These are phyloP conservation scores for Melanostoma scalare DNA, from an alignment of 2,888 invertebrate species.

Conservation along the genomic window DNA sequence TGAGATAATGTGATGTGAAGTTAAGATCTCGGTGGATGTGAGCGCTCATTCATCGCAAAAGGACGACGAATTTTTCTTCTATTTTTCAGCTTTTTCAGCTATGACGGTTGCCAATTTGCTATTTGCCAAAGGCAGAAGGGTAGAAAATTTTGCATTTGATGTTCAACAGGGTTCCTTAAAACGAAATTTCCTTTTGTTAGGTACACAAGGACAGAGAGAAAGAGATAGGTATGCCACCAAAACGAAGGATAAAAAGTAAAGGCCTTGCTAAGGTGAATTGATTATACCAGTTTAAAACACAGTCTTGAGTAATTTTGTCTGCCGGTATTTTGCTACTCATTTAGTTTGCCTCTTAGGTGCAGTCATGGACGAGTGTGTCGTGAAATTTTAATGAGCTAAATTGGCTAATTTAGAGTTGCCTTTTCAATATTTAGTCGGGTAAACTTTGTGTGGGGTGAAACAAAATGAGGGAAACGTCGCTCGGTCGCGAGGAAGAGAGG, in stretches of 20 bases:
- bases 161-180: slow-evolving; percentile 41
- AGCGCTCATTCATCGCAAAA: slow-evolving; percentile 9
- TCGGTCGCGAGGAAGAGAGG: too few relatives aligned
- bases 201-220: background rate
- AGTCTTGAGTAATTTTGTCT: slow-evolving; percentile 6
- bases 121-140: slow-evolving; percentile 53
- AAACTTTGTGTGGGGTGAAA: too few relatives aligned
- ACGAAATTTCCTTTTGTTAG: background rate
- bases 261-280: slow-evolving; percentile 48
- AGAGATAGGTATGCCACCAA: background rate
- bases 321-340: background rate
- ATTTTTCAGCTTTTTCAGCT: slow-evolving; percentile 42
- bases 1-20: slow-evolving; percentile 19
- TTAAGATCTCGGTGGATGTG: slow-evolving; percentile 1
- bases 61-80: background rate
- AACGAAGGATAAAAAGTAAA: slow-evolving; percentile 5
- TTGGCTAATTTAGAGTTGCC: slow-evolving; percentile 38
- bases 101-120: slow-evolving; percentile 61
- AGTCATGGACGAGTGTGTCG: slow-evolving; percentile 9
- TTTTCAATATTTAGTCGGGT: background rate
- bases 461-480: too few relatives aligned
- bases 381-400: slow-evolving; percentile 36
- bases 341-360: background rate
- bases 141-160: slow-evolving; percentile 64
- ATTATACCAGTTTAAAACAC: slow-evolving; percentile 43